phyloP scores from a whole-genome alignment of 2,113 vertebrate genomes.

The Hyaena hyaena region DNA sequence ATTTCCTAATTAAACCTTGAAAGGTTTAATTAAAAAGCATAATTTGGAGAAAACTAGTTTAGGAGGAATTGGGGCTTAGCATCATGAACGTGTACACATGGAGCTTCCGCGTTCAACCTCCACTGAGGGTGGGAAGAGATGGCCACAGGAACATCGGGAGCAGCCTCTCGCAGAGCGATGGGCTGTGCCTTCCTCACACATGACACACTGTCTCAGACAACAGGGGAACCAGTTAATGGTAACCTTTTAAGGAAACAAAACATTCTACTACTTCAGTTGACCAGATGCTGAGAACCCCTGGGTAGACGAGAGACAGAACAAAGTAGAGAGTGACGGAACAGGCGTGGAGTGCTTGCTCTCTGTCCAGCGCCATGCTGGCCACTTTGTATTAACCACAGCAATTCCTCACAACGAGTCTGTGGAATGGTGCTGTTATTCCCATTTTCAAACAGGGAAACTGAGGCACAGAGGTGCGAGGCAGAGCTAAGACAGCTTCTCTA shows the following conservation, averaged over 20 bases:
- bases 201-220: not conserved
- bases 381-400: accelerated
- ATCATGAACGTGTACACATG: not conserved
- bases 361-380: accelerated
- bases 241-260: not conserved
- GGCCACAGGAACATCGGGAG: accelerated
- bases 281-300: accelerated
- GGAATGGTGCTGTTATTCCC: not conserved
- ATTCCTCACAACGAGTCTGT: not conserved
- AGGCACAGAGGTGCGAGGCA: not conserved
- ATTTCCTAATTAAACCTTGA: conserved; percentile 83
- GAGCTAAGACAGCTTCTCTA: not conserved
- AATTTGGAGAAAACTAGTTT: conserved; percentile 76
- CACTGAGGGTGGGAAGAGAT: not conserved
- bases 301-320: accelerated
- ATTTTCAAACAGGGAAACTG: not conserved
- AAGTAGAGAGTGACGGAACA: accelerated
- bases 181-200: accelerated
- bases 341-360: accelerated
- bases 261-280: not conserved
- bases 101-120: not conserved
- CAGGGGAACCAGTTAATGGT: not conserved
- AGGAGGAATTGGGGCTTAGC: conserved; percentile 65
- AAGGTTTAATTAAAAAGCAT: conserved; percentile 84
- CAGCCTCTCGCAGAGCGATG: accelerated